Conservation (phyloP, 1,140 invertebrate genomes). For the Conopomorpha cramerella region DNA sequence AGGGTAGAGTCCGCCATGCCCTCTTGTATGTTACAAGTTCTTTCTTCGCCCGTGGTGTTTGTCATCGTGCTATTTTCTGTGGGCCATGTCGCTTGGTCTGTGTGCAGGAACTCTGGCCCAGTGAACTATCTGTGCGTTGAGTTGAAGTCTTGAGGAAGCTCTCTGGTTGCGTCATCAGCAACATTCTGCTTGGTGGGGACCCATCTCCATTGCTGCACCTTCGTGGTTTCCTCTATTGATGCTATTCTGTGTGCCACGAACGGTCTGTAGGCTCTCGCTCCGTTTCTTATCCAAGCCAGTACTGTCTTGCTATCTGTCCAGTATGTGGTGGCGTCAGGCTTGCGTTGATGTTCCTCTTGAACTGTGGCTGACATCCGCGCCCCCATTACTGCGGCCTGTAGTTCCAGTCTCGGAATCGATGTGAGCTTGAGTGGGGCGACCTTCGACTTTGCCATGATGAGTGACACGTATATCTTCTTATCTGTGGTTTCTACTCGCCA, state of each 20-base stretch:
- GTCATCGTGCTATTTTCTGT: neutral
- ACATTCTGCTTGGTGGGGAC: constrained; percentile 7
- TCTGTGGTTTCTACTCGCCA: neutral
- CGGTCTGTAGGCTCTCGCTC: constrained; percentile 10
- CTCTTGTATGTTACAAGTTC: no score
- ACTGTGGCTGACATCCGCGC: neutral
- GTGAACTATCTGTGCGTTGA: constrained; percentile 14
- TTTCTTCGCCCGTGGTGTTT: neutral
- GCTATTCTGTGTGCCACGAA: constrained; percentile 19
- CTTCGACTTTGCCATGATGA: neutral
- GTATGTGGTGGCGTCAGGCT: constrained; percentile 1
- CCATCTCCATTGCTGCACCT: constrained; percentile 10
- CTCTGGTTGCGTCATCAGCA: constrained; percentile 15
- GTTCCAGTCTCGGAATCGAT: constrained; percentile 10
- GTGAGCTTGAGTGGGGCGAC: neutral
- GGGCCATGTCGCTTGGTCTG: neutral
- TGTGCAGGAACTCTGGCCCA: constrained; percentile 5
- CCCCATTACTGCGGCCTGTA: constrained; percentile 9
- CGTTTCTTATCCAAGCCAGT: constrained; percentile 14
- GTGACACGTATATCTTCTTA: neutral
- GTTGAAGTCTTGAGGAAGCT: constrained; percentile 5
- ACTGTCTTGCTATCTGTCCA: constrained; percentile 17
- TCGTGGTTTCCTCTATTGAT: constrained; percentile 12
- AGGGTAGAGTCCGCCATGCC: no score
- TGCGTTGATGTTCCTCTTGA: neutral